These are phyloP conservation scores for Crenichthys baileyi DNA, from an alignment of 2,797 vertebrate genomes.

Conservation along the genomic window DNA sequence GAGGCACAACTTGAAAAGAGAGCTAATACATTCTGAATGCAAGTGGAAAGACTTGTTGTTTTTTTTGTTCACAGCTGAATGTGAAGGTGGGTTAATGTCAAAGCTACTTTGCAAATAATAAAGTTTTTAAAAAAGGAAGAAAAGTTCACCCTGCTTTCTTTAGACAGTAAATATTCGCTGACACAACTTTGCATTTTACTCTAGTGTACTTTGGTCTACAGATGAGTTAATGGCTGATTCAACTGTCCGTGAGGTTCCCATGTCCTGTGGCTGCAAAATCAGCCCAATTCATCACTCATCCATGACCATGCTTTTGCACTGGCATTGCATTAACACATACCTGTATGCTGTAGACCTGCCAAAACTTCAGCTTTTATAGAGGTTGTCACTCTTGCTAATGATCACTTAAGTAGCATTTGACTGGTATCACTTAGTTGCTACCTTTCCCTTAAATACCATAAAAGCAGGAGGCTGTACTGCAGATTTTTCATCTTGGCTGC, in stretches of 20 bases:
- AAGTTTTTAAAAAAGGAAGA: not conserved
- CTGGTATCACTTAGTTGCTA: not conserved
- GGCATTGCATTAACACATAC: not conserved
- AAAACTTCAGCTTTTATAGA: not conserved
- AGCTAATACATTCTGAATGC: not conserved
- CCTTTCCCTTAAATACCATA: not conserved
- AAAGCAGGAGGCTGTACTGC: not conserved
- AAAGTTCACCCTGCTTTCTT: not conserved
- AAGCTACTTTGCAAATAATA: too few relatives aligned
- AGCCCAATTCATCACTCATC: not conserved
- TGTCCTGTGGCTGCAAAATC: too few relatives aligned
- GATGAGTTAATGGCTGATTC: too few relatives aligned
- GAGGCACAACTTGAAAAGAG: not conserved
- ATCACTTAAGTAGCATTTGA: not conserved
- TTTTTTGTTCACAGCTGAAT: constrained; percentile 1
- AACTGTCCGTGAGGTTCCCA: too few relatives aligned
- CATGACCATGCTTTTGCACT: not conserved
- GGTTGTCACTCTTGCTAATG: not conserved
- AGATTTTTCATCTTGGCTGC: not conserved
- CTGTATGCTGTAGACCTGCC: not conserved
- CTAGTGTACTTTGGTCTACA: not conserved
- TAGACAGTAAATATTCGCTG: not conserved
- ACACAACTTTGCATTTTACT: not conserved
- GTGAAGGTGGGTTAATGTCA: not conserved
- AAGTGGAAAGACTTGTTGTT: constrained; percentile 28